phyloP scores from a whole-genome alignment of 2,888 invertebrate genomes.

The Ophraella communa region DNA sequence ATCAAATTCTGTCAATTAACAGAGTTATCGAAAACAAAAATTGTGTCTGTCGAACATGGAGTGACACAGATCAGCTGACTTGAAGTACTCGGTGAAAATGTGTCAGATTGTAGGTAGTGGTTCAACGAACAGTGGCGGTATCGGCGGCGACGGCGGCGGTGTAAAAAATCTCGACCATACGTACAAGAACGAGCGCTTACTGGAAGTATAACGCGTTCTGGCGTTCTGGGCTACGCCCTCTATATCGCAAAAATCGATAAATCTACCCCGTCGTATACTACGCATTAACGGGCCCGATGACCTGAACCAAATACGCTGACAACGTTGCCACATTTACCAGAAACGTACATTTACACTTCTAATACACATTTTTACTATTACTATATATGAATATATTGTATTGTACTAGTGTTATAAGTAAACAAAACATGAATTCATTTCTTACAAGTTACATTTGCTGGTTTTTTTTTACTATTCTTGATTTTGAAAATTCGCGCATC shows the following conservation, averaged over 20 bases:
- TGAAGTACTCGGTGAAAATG: conserved; percentile 18
- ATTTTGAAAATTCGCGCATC: no score
- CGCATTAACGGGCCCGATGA: conserved; percentile 43
- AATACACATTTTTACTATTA: no score
- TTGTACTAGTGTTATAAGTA: neutral
- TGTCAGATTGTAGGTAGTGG: conserved; percentile 6
- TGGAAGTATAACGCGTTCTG: conserved; percentile 4
- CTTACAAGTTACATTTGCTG: no score
- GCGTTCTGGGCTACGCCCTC: conserved; percentile 9
- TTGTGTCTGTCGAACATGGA: conserved; percentile 8
- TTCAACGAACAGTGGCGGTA: neutral
- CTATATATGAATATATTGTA: no score
- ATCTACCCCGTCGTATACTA: conserved; percentile 35
- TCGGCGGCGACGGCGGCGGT: no score
- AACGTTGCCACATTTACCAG: neutral
- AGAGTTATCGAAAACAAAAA: neutral
- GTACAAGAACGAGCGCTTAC: neutral
- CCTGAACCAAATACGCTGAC: conserved; percentile 26
- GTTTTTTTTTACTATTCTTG: no score
- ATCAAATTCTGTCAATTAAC: neutral
- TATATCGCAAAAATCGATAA: conserved; percentile 36
- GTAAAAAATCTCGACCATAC: neutral
- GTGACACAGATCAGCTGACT: conserved; percentile 17
- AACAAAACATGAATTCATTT: no score
- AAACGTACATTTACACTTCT: no score